Conservation (phyloP, 1,140 invertebrate genomes). For the Caerostris darwini region DNA sequence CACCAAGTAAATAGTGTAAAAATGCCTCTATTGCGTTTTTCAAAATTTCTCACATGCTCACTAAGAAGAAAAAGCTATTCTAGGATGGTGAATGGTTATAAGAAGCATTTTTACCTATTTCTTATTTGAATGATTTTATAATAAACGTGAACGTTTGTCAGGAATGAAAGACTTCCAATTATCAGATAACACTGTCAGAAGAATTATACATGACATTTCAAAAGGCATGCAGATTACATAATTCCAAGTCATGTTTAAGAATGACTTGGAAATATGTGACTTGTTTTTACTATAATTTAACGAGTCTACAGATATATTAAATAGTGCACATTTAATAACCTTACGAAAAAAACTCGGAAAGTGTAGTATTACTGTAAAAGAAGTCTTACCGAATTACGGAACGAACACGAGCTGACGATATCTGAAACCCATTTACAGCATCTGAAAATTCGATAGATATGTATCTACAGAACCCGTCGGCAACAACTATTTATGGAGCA, state of each 20-base stretch:
- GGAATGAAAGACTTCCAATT: conserved; percentile 34
- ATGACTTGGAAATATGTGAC: neutral
- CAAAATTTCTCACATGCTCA: neutral
- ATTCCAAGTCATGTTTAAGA: too few species aligned
- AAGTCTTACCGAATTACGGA: neutral
- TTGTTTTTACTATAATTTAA: conserved; percentile 24
- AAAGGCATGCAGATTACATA: too few species aligned
- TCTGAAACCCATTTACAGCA: conserved; percentile 19
- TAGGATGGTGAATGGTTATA: conserved; percentile 55
- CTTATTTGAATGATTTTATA: conserved; percentile 68
- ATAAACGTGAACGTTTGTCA: conserved; percentile 21
- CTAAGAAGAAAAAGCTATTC: conserved; percentile 19
- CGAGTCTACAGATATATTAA: conserved; percentile 4
- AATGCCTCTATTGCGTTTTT: too few species aligned
- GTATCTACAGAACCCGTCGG: neutral
- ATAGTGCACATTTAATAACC: too few species aligned
- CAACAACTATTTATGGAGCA: conserved; percentile 13
- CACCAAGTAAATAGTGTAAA: too few species aligned
- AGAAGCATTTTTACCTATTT: neutral
- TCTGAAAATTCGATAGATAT: neutral
- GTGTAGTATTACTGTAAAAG: too few species aligned
- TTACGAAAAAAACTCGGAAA: neutral
- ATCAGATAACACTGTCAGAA: neutral
- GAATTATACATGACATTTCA: neutral
- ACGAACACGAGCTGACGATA: conserved; percentile 10